A percentile compares a stretch with the other conserved stretches of the same genome.
Evolutionary conservation across 1,140 invertebrate genomes (phyloP).

Genomic region (Drosophila yakuba): DNA sequence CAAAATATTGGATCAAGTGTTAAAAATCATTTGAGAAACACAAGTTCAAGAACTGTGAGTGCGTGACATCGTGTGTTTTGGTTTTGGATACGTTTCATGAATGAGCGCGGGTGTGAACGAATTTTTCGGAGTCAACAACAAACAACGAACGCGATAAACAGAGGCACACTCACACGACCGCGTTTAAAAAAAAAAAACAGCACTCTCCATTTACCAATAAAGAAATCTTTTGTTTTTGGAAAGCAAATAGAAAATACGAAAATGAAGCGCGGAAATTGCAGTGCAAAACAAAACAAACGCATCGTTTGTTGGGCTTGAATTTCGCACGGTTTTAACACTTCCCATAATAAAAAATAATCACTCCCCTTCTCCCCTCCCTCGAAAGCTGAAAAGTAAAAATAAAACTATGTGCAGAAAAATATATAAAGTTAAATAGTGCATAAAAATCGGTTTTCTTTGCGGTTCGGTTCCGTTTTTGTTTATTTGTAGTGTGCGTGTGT

Average conservation of each 20-base stretch:
- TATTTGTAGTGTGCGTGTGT: constrained; percentile 17
- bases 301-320: constrained; percentile 67
- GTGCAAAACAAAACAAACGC: constrained; percentile 73
- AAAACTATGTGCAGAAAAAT: constrained; percentile 52
- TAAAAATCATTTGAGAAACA: no score
- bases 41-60: constrained; percentile 17
- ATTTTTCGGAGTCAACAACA: constrained; percentile 56
- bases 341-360: background rate
- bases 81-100: constrained; percentile 66
- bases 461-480: constrained; percentile 56
- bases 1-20: no score
- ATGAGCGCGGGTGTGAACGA: constrained; percentile 75
- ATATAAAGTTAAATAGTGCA: constrained; percentile 75
- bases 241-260: constrained; percentile 46
- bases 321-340: constrained; percentile 45
- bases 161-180: constrained; percentile 23
- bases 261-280: constrained; percentile 71
- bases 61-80: constrained; percentile 44
- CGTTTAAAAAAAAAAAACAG: constrained; percentile 4
- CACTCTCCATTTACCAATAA: constrained; percentile 62
- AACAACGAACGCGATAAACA: constrained; percentile 61
- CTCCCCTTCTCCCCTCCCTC: background rate
- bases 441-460: constrained; percentile 74
- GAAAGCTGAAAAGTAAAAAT: constrained; percentile 22
- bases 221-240: constrained; percentile 77